phyloP scores from a whole-genome alignment of 2,888 invertebrate species.

The Herminia tarsipennalis region DNA sequence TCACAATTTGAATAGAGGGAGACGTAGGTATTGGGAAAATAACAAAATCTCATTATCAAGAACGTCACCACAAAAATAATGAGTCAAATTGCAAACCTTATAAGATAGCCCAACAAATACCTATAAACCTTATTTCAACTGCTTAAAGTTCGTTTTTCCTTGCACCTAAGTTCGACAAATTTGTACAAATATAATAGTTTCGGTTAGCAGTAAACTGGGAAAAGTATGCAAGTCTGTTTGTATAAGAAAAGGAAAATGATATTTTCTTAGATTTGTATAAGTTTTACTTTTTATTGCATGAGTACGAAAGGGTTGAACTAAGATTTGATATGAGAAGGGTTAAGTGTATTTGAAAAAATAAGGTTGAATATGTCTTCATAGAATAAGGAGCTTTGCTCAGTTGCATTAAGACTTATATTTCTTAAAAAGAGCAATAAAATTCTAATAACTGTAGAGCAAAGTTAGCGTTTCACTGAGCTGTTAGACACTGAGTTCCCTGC shows the following conservation, averaged over 20 bases:
- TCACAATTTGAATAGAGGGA: too few species aligned
- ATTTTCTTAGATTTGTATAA: conserved; percentile 9
- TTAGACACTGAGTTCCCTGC: too few species aligned
- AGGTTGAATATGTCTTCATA: too few species aligned
- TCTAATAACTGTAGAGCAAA: too few species aligned
- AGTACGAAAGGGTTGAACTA: neutral
- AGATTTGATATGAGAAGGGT: neutral
- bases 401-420: too few species aligned
- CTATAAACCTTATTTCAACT: conserved; percentile 11
- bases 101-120: neutral
- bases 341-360: too few species aligned
- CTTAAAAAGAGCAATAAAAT: too few species aligned
- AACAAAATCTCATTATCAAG: conserved; percentile 68
- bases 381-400: too few species aligned
- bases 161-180: conserved; percentile 22
- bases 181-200: conserved; percentile 43
- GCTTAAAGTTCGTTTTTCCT: conserved; percentile 11
- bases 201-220: conserved; percentile 19
- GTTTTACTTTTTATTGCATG: conserved; percentile 13
- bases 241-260: conserved; percentile 18
- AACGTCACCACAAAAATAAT: conserved; percentile 71
- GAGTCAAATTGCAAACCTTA: conserved; percentile 47
- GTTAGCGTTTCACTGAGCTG: too few species aligned
- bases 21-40: too few species aligned
- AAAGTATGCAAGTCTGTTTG: conserved; percentile 23